Evolutionary conservation across 2,797 vertebrate genomes (phyloP), one percentile per base, ranked within the genome.

Genomic region (Sebastiscus tertius): DNA sequence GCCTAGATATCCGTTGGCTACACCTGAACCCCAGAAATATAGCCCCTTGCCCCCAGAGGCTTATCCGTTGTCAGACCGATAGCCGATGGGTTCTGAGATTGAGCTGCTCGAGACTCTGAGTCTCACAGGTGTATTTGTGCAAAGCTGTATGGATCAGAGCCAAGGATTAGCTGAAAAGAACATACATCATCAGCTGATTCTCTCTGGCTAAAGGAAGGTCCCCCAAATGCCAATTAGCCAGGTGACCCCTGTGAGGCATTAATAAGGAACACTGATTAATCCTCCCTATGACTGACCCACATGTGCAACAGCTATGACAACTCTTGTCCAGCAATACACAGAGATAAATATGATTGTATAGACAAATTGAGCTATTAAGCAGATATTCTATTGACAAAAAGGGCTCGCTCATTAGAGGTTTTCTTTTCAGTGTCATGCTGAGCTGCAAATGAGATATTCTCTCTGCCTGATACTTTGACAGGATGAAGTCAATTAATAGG

Each of bases 391-490:
- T 73, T 75, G 31, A 81, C 29, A 52, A 75, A 76, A 74, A 55
- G 59, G 29, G 2, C 68, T 77, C 2, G 4, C 67, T 86, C 74
- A 81, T 89, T 84, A 85, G 56, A 12, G 56, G 24, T 18, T 16
- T 81, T 85, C 46, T 69, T 86, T 83, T 85, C 77, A 84, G 80
- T 24, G 75, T 87, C 75, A 62, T 22, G 54, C 84, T 75, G 75
- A 75, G 84, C 86, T 84, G 81, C 72, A 88, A 91, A 86, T 90
- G 72, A 91, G 84, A 89, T 80, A 77, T 84, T 90, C 91, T 93
- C 90, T 90, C 89, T 87, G 90, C 79, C 90, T 82, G 94, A 92
- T 93, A 92, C 92, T 93, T 93, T 92, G 93, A 91, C 72, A 62
- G 75, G 85, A 81, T 86, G 80, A 85, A 86, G 77, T 81, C 88